These are phyloP conservation scores for Cebus imitator DNA, from an alignment of 2,113 vertebrate genomes.

Conservation along the genomic window DNA sequence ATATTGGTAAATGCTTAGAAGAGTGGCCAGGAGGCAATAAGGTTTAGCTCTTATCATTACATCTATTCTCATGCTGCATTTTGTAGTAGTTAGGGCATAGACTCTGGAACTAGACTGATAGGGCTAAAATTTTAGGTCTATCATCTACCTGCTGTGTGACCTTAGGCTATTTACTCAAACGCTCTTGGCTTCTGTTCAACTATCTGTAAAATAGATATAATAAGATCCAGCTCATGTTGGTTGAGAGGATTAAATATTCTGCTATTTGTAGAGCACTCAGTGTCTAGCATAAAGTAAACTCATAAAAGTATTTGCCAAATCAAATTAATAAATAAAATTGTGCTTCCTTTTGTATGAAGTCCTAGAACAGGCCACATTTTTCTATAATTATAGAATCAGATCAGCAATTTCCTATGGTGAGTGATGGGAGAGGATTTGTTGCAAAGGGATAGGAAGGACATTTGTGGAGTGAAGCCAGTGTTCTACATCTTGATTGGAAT, in stretches of 20 bases:
- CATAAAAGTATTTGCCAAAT: background rate
- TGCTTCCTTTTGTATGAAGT: background rate
- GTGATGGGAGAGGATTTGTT: background rate
- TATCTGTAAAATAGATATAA: background rate
- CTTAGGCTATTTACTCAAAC: background rate
- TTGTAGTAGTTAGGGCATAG: too few relatives aligned
- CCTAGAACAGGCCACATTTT: background rate
- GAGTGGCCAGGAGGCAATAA: background rate
- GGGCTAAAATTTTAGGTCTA: background rate
- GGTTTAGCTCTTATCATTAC: background rate
- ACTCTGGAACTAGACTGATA: background rate
- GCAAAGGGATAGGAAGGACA: background rate
- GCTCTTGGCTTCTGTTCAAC: background rate
- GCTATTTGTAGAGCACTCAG: background rate
- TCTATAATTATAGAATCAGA: background rate
- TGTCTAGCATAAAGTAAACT: background rate
- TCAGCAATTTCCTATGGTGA: background rate
- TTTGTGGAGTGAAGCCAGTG: background rate
- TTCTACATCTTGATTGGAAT: background rate
- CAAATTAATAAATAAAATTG: background rate
- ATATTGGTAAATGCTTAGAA: background rate
- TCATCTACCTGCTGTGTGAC: background rate
- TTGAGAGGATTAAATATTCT: background rate
- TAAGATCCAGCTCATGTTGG: background rate
- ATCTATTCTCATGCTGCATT: background rate